A percentile compares a stretch with the other conserved stretches of the same genome.
These are phyloP conservation scores for Eurosta solidaginis DNA, from an alignment of 1,140 invertebrate species.

Conservation along the genomic window DNA sequence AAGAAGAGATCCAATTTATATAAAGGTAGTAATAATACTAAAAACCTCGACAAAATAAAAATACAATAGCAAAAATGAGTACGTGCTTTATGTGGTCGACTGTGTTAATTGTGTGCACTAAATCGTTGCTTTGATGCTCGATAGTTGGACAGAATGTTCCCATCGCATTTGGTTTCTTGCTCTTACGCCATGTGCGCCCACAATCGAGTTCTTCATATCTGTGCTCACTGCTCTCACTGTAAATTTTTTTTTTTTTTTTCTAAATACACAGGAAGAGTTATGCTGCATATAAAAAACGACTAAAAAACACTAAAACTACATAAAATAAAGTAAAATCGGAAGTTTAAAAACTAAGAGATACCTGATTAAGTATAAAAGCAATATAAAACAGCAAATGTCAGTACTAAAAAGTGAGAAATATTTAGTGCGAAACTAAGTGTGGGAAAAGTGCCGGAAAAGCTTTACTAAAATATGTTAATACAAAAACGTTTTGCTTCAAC, in stretches of 20 bases:
- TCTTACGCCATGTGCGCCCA: not conserved
- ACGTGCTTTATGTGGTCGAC: not conserved
- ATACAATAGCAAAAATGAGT: not conserved
- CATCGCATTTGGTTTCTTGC: not conserved
- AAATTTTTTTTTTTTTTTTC: not conserved
- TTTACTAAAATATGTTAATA: not conserved
- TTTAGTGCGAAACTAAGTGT: slow-evolving; percentile 12
- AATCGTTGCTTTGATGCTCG: slow-evolving; percentile 27
- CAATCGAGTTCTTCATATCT: not conserved
- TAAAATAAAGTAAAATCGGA: too few species aligned
- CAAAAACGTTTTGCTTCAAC: not conserved
- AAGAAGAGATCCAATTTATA: too few species aligned
- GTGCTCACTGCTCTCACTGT: not conserved
- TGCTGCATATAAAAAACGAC: too few species aligned
- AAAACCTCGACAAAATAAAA: too few species aligned
- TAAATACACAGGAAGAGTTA: too few species aligned
- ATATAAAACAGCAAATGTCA: not conserved
- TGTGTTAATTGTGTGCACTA: slow-evolving; percentile 31
- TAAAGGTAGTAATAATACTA: slow-evolving; percentile 3
- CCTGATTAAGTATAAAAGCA: not conserved
- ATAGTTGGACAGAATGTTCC: not conserved
- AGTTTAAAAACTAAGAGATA: too few species aligned
- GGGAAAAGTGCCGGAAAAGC: slow-evolving; percentile 5
- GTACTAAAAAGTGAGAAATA: not conserved
- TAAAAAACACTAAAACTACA: too few species aligned